These are phyloP conservation scores for Elysia crispata DNA, from an alignment of 2,888 invertebrate genomes.

Conservation along the genomic window DNA sequence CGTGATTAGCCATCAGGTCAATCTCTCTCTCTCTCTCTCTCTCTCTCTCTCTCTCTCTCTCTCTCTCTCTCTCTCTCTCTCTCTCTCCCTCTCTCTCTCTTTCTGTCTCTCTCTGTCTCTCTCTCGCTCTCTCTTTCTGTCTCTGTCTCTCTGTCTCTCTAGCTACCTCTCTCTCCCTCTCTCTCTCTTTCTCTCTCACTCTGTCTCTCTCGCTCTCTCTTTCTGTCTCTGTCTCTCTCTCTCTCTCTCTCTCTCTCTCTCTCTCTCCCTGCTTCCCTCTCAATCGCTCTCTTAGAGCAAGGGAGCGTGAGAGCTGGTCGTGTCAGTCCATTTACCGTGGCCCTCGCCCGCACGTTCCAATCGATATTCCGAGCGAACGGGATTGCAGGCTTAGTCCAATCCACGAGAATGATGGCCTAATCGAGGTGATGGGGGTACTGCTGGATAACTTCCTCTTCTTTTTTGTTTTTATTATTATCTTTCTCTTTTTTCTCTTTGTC, in stretches of 20 bases:
- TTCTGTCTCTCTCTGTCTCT: background rate
- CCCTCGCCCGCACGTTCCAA: too few species aligned
- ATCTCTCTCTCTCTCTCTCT: too few species aligned
- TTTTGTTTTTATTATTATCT: constrained; percentile 24
- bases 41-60: constrained; percentile 13
- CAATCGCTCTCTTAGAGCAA: background rate
- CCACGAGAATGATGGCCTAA: too few species aligned
- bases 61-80: background rate
- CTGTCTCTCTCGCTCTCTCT: too few species aligned
- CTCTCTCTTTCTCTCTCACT: background rate
- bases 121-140: background rate
- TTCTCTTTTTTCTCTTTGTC: constrained; percentile 36
- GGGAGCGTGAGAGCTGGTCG: background rate
- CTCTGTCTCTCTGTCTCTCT: constrained; percentile 1
- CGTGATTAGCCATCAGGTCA: too few species aligned
- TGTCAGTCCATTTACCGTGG: too few species aligned
- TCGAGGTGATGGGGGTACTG: too few species aligned
- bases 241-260: constrained; percentile 15
- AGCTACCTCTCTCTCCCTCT: background rate
- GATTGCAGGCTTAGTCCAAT: too few species aligned
- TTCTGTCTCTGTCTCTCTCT: too few species aligned
- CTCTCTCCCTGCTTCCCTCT: background rate
- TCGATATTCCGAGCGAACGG: too few species aligned
- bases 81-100: background rate
- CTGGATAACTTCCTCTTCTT: constrained; percentile 5